These are phyloP conservation scores for Cantharis rustica DNA, from an alignment of 2,888 invertebrate genomes.

Conservation along the genomic window DNA sequence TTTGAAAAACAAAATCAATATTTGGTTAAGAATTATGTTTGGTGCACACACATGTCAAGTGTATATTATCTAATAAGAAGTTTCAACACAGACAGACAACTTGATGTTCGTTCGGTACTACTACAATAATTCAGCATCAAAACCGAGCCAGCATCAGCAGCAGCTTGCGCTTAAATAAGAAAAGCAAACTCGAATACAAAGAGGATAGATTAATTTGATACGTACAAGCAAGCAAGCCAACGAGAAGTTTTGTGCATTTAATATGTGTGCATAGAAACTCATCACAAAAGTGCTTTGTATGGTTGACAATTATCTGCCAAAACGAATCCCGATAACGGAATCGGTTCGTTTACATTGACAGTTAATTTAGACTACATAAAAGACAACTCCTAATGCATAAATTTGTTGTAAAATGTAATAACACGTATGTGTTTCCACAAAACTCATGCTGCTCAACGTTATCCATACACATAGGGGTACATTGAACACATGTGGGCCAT, in stretches of 20 bases:
- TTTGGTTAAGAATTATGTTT: not conserved
- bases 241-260: conserved; percentile 8
- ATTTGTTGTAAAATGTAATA: not conserved
- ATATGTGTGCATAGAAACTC: conserved; percentile 7
- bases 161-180: conserved; percentile 1
- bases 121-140: not conserved
- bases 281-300: conserved; percentile 15
- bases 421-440: not conserved
- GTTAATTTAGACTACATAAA: conserved; percentile 27
- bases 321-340: conserved; percentile 14
- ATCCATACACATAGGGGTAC: conserved; percentile 6
- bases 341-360: conserved; percentile 20
- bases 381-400: conserved; percentile 10
- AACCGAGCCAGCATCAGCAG: not conserved
- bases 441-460: not conserved
- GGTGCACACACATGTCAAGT: not conserved
- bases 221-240: conserved; percentile 5
- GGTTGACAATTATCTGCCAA: conserved; percentile 12
- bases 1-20: not conserved
- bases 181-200: conserved; percentile 9
- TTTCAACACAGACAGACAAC: not conserved
- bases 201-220: conserved; percentile 16
- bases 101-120: not conserved
- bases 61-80: not conserved
- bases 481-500: conserved; percentile 25